These are phyloP conservation scores for Sapayoa aenigma DNA, from an alignment of 2,113 vertebrate genomes.

Conservation along the genomic window DNA sequence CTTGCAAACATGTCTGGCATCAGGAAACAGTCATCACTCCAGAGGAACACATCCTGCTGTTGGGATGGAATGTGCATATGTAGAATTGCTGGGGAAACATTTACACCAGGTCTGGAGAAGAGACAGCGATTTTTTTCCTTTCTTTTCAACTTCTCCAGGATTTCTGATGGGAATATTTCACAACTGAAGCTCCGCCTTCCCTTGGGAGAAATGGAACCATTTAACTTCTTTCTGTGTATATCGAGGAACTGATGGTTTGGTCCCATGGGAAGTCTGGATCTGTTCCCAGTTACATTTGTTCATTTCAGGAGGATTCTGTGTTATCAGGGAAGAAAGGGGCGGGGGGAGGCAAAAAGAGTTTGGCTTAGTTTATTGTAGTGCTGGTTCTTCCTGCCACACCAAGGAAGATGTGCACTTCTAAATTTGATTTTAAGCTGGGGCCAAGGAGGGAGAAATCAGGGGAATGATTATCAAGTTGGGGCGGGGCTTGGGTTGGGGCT, in stretches of 20 bases:
- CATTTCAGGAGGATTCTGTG: neutral
- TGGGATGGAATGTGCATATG: neutral
- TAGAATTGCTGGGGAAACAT: neutral
- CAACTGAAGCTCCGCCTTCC: neutral
- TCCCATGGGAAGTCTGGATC: neutral
- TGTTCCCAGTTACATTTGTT: neutral
- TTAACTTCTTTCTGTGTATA: slow-evolving; percentile 1
- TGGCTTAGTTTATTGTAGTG: neutral
- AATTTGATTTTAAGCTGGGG: neutral
- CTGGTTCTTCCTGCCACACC: neutral
- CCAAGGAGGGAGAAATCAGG: neutral
- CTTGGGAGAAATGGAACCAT: neutral
- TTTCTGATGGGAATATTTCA: slow-evolving; percentile 31
- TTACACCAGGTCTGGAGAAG: neutral
- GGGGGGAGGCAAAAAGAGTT: neutral
- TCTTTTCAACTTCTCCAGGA: neutral
- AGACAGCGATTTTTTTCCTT: neutral
- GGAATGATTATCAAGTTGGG: neutral
- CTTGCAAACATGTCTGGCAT: neutral
- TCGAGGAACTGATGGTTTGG: neutral
- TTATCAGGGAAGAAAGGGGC: neutral
- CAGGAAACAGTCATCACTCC: neutral
- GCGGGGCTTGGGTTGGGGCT: neutral
- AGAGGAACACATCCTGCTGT: neutral
- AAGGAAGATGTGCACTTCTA: neutral